A percentile compares a stretch with the other conserved stretches of the same genome.
Evolutionary conservation across 2,797 vertebrate species (phyloP).

Genomic region (Momotus momota): DNA sequence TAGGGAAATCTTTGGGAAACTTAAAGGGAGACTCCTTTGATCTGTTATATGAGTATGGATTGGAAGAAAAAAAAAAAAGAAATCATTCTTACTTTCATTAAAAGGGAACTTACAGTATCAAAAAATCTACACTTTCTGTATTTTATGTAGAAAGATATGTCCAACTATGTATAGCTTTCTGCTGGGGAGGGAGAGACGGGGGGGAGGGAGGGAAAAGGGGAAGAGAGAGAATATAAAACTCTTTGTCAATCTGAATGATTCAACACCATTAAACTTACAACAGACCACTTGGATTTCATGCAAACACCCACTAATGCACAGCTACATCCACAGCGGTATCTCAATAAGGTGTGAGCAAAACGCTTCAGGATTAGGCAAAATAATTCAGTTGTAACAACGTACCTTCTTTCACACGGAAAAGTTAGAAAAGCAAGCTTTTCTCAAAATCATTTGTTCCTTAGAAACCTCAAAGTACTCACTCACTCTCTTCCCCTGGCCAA

Average conservation of each 20-base stretch:
- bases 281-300: background rate
- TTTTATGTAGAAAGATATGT: background rate
- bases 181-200: background rate
- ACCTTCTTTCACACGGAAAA: background rate
- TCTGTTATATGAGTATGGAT: background rate
- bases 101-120: background rate
- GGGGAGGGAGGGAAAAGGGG: background rate
- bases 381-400: background rate
- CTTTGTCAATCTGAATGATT: background rate
- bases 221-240: background rate
- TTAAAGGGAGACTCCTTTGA: background rate
- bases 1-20: background rate
- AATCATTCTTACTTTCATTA: background rate
- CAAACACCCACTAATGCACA: background rate
- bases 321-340: background rate
- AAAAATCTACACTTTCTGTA: background rate
- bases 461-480: background rate
- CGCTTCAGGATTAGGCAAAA: background rate
- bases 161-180: background rate
- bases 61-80: background rate
- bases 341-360: background rate
- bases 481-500: background rate
- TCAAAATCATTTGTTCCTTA: conserved; percentile 60
- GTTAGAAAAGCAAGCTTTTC: conserved; percentile 38
- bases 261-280: background rate